phyloP scores from a whole-genome alignment of 2,888 invertebrate genomes.

The Cephus spinipes region DNA sequence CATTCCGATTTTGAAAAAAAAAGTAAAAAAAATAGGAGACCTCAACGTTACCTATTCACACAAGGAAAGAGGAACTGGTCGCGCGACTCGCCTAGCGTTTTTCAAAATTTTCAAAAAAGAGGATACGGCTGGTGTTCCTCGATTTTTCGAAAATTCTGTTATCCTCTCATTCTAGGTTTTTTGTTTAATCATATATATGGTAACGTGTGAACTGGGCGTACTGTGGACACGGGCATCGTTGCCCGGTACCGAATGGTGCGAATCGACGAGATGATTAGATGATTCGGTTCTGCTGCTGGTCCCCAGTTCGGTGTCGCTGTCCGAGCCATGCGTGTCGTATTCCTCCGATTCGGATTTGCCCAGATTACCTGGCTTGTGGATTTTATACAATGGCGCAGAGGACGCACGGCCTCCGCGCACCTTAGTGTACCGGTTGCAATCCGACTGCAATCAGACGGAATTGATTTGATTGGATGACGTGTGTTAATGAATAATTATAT shows the following conservation, averaged over 20 bases:
- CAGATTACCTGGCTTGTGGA: slow-evolving; percentile 87
- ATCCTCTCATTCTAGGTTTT: background rate
- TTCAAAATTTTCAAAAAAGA: background rate
- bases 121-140: background rate
- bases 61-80: background rate
- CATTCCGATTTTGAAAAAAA: background rate
- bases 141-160: background rate
- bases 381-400: slow-evolving; percentile 66
- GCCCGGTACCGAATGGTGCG: slow-evolving; percentile 62
- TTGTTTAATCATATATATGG: background rate
- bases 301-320: slow-evolving; percentile 82
- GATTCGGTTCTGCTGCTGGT: slow-evolving; percentile 69
- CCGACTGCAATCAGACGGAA: slow-evolving; percentile 67
- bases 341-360: slow-evolving; percentile 96
- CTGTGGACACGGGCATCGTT: slow-evolving; percentile 65
- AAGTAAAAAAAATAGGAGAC: background rate
- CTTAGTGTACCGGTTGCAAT: slow-evolving; percentile 67
- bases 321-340: slow-evolving; percentile 87
- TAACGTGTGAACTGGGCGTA: slow-evolving; percentile 42
- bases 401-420: slow-evolving; percentile 66
- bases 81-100: background rate
- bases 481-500: slow-evolving; percentile 31
- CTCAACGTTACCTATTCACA: background rate
- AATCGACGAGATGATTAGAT: slow-evolving; percentile 68
- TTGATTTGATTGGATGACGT: slow-evolving; percentile 36